Conservation (phyloP, 2,888 invertebrate genomes). For the Drosophila mettleri region DNA sequence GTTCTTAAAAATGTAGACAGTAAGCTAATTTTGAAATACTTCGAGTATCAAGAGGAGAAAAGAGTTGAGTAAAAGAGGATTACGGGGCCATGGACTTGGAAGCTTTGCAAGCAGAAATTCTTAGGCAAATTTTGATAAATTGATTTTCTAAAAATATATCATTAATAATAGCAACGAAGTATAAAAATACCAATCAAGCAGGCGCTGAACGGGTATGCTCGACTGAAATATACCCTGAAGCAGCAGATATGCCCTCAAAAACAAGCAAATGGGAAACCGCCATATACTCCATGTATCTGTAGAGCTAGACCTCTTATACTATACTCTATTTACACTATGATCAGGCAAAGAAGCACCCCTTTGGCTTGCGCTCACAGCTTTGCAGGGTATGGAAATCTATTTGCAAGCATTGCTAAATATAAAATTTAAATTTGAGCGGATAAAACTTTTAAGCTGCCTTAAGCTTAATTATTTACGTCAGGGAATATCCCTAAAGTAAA, state of each 20-base stretch:
- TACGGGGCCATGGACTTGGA: not conserved
- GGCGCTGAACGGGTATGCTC: not conserved
- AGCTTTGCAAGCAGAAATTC: not conserved
- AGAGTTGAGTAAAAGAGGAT: not conserved
- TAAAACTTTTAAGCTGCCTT: slow-evolving; percentile 1
- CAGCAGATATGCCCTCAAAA: not conserved
- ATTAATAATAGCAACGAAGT: not conserved
- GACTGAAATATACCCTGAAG: not conserved
- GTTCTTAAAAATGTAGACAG: too few relatives aligned
- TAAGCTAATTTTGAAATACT: too few relatives aligned
- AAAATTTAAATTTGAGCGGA: not conserved
- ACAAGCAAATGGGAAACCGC: not conserved
- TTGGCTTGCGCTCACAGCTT: not conserved
- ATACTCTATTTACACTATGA: not conserved
- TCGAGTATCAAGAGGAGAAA: too few relatives aligned
- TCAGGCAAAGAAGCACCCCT: not conserved
- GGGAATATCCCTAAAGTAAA: slow-evolving; percentile 1
- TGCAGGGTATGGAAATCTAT: not conserved
- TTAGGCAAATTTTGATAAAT: not conserved
- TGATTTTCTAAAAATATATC: not conserved
- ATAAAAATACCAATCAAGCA: not conserved
- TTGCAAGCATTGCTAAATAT: slow-evolving; percentile 5
- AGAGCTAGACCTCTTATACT: not conserved
- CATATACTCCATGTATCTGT: too few relatives aligned
- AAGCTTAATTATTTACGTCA: slow-evolving; percentile 9